Evolutionary conservation across 2,888 invertebrate genomes (phyloP).

Genomic region (Drosophila kambysellisi): DNA sequence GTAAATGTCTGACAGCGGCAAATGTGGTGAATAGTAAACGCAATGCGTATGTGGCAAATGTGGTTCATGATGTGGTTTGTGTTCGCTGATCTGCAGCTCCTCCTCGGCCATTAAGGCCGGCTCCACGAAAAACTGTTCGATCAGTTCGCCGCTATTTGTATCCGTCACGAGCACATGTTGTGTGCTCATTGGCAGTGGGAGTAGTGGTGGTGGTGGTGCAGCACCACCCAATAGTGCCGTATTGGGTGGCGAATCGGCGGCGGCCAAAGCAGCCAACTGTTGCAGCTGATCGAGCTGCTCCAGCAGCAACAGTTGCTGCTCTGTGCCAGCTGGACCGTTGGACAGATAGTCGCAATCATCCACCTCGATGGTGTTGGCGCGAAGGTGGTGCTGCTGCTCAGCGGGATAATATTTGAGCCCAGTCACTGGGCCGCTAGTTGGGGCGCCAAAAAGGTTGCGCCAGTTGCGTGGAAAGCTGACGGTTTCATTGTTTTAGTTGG

Average conservation of each 20-base stretch:
- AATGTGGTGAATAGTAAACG: slow-evolving; percentile 81
- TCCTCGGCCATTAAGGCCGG: slow-evolving; percentile 73
- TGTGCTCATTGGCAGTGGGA: slow-evolving; percentile 63
- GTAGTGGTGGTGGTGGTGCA: slow-evolving; percentile 45
- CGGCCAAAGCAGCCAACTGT: slow-evolving; percentile 81
- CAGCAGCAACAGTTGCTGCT: slow-evolving; percentile 76
- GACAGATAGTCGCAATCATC: slow-evolving; percentile 83
- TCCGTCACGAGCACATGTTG: slow-evolving; percentile 81
- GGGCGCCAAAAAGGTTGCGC: slow-evolving; percentile 81
- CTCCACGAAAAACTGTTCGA: slow-evolving; percentile 79
- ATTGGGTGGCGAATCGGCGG: slow-evolving; percentile 82
- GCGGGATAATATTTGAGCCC: slow-evolving; percentile 60
- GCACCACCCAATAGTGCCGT: slow-evolving; percentile 51
- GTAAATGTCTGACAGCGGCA: slow-evolving; percentile 71
- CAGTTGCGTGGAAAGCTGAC: slow-evolving; percentile 84
- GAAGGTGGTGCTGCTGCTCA: slow-evolving; percentile 72
- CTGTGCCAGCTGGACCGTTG: slow-evolving; percentile 58
- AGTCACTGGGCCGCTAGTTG: slow-evolving; percentile 63
- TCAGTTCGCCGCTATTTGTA: slow-evolving; percentile 76
- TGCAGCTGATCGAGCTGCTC: slow-evolving; percentile 83
- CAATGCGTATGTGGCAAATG: slow-evolving; percentile 81
- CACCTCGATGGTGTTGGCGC: slow-evolving; percentile 84
- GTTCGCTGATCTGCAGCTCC: slow-evolving; percentile 46
- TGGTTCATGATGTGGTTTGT: slow-evolving; percentile 56
- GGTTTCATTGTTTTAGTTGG: slow-evolving; percentile 48